These are phyloP conservation scores for Buphagus erythrorhynchus DNA, from an alignment of 2,797 vertebrate genomes.

Conservation along the genomic window DNA sequence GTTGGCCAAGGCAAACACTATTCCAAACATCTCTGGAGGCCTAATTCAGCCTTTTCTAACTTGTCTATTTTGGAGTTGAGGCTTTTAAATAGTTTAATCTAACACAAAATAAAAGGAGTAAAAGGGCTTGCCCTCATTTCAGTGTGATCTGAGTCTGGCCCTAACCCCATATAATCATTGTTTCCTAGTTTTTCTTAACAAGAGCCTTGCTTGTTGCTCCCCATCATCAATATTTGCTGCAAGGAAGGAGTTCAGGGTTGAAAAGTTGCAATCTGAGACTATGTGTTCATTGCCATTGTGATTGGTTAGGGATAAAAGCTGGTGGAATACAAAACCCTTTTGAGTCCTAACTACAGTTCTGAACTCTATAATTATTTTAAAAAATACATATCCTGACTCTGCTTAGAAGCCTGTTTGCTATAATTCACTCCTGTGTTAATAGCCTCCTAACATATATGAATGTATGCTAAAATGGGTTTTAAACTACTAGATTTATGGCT, in stretches of 20 bases:
- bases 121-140: not conserved
- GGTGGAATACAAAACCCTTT: slow-evolving; percentile 55
- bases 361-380: slow-evolving; percentile 61
- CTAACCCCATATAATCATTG: slow-evolving; percentile 25
- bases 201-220: slow-evolving; percentile 22
- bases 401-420: slow-evolving; percentile 42
- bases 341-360: slow-evolving; percentile 46
- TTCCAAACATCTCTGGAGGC: not conserved
- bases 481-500: slow-evolving; percentile 64
- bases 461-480: slow-evolving; percentile 65
- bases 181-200: slow-evolving; percentile 17
- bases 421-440: slow-evolving; percentile 62
- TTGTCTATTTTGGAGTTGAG: slow-evolving; percentile 1
- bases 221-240: slow-evolving; percentile 43
- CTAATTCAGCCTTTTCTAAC: slow-evolving; percentile 7
- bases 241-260: slow-evolving; percentile 36
- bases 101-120: not conserved
- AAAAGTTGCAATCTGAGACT: slow-evolving; percentile 74
- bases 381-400: slow-evolving; percentile 55
- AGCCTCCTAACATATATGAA: slow-evolving; percentile 63
- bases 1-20: slow-evolving; percentile 18
- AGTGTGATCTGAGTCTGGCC: not conserved
- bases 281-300: slow-evolving; percentile 57
- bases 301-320: slow-evolving; percentile 51
- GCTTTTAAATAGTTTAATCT: slow-evolving; percentile 16